Percentiles rank a stretch among this genome's conserved stretches.
Evolutionary conservation across 2,797 vertebrate species (phyloP).

Genomic region (Crocidura indochinensis): DNA sequence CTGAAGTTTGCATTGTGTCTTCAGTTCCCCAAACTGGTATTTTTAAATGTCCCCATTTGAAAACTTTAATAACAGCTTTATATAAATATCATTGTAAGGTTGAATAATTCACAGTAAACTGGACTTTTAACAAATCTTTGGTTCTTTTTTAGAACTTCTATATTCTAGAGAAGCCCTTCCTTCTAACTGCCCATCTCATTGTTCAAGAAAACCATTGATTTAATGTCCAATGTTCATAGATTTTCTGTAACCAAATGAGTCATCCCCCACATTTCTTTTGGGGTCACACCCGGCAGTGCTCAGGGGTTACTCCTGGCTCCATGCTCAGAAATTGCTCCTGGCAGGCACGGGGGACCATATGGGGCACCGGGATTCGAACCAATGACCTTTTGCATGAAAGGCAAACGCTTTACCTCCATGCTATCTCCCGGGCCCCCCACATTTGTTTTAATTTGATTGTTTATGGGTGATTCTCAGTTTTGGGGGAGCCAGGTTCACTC

Average conservation of each 20-base stretch:
- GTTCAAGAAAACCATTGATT: background rate
- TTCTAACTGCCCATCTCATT: background rate
- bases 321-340: too few relatives aligned
- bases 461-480: too few relatives aligned
- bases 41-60: background rate
- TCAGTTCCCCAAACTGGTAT: too few relatives aligned
- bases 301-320: too few relatives aligned
- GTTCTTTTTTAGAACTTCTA: conserved; percentile 2
- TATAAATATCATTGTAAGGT: background rate
- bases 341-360: too few relatives aligned
- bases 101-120: background rate
- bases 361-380: too few relatives aligned
- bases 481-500: too few relatives aligned
- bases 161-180: background rate
- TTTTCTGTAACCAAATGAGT: background rate
- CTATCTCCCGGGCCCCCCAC: too few relatives aligned
- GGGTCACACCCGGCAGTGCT: too few relatives aligned
- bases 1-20: too few relatives aligned
- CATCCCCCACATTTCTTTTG: background rate
- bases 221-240: background rate
- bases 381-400: too few relatives aligned
- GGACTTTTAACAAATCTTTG: background rate
- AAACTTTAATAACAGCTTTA: background rate
- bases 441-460: background rate
- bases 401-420: too few relatives aligned